phyloP scores from a whole-genome alignment of 2,113 vertebrate species.

The Sphaerodactylus townsendi region DNA sequence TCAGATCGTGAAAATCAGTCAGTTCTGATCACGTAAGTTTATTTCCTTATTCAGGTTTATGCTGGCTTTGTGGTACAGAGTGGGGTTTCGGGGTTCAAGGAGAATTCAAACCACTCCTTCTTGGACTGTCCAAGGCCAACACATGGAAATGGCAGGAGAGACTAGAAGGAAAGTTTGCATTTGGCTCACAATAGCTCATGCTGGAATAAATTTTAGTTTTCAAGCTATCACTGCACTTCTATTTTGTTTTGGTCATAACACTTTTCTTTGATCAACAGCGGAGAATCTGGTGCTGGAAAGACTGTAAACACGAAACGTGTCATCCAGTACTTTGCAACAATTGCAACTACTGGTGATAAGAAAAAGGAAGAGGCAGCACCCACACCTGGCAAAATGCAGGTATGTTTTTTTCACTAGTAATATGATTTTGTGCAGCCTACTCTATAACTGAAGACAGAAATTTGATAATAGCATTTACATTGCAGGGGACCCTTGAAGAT shows the following conservation, averaged over 20 bases:
- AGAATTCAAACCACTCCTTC: no score
- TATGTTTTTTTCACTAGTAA: constrained; percentile 12
- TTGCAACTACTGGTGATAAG: constrained; percentile 70
- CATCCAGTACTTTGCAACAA: constrained; percentile 81
- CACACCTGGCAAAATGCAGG: constrained; percentile 79
- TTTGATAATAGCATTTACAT: neutral
- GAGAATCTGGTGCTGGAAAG: constrained; percentile 82
- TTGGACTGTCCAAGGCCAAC: no score
- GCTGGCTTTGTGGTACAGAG: neutral
- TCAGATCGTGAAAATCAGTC: constrained; percentile 86
- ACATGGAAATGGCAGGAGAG: no score
- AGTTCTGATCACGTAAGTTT: constrained; percentile 83
- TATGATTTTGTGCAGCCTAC: neutral
- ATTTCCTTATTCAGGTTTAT: neutral
- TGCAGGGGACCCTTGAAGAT: constrained; percentile 76
- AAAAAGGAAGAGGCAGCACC: constrained; percentile 58
- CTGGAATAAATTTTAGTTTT: no score
- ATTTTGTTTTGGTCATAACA: no score
- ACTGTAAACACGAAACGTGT: constrained; percentile 82
- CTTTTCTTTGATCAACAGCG: constrained; percentile 59
- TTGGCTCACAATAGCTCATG: no score
- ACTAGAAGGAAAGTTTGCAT: no score
- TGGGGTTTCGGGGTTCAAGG: no score
- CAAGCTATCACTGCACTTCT: no score
- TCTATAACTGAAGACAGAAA: neutral